Conservation (phyloP, 2,113 vertebrate genomes). For the Hiodon alosoides region DNA sequence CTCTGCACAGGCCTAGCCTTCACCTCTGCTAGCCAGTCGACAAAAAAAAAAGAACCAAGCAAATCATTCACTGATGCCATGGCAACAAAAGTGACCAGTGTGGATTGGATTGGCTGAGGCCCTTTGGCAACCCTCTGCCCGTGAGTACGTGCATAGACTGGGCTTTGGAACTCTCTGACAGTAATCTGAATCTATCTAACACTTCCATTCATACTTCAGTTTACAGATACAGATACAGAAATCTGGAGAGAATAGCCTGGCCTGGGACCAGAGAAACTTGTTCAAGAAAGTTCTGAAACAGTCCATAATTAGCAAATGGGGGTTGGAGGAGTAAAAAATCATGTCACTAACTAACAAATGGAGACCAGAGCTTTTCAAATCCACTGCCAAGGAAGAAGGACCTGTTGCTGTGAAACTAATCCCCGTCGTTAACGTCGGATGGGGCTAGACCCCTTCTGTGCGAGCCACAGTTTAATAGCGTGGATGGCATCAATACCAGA, state of each 20-base stretch:
- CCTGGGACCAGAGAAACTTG: too few relatives aligned
- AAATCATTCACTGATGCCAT: background rate
- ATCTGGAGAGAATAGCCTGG: too few relatives aligned
- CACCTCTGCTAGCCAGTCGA: background rate
- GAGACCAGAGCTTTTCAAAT: background rate
- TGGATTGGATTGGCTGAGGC: too few relatives aligned
- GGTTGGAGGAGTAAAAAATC: too few relatives aligned
- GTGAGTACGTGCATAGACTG: too few relatives aligned
- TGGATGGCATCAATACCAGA: background rate
- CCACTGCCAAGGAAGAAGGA: background rate
- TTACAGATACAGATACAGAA: background rate
- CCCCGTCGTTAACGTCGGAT: background rate
- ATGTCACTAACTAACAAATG: too few relatives aligned
- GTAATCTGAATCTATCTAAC: too few relatives aligned
- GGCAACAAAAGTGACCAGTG: too few relatives aligned
- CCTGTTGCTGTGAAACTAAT: background rate
- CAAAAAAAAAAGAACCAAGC: conserved; percentile 1
- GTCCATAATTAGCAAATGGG: too few relatives aligned
- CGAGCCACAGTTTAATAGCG: background rate
- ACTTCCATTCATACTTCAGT: background rate
- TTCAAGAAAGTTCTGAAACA: too few relatives aligned
- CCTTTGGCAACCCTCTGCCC: too few relatives aligned
- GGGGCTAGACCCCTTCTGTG: background rate
- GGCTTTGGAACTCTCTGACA: too few relatives aligned
- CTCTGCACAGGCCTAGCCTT: background rate